Evolutionary conservation across 35 echinoderm and acorn worm genomes (phyloP).

Genomic region (Stichopus chloronotus): DNA sequence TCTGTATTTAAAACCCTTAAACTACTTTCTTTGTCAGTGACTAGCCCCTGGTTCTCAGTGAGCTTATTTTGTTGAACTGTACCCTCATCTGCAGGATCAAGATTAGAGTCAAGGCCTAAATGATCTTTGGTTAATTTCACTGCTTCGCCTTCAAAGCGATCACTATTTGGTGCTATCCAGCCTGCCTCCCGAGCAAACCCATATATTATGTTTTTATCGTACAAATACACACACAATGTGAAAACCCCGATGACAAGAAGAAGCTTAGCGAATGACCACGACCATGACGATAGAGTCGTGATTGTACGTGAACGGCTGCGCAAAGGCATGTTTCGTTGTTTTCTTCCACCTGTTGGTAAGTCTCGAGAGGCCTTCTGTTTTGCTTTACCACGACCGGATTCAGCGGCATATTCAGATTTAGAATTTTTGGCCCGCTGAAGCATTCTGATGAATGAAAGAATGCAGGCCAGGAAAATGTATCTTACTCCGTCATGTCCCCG

Average conservation of each 20-base stretch:
- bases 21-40: background rate
- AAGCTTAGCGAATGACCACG: constrained; percentile 31
- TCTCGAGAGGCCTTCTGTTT: background rate
- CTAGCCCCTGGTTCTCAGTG: background rate
- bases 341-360: background rate
- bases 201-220: constrained; percentile 49
- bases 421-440: background rate
- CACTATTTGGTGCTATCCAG: background rate
- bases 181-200: constrained; percentile 26
- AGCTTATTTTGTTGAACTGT: background rate
- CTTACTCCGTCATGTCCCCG: too few relatives aligned
- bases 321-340: background rate
- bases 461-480: background rate
- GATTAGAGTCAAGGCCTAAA: background rate
- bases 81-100: background rate
- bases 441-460: background rate
- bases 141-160: background rate
- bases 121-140: background rate
- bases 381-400: background rate
- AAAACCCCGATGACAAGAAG: constrained; percentile 4
- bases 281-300: background rate
- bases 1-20: background rate
- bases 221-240: constrained; percentile 42
- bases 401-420: background rate
- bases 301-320: background rate